Evolutionary conservation across 2,797 vertebrate genomes (phyloP), one percentile per base, ranked within the genome.

Genomic region (Pelochelys cantorii): DNA sequence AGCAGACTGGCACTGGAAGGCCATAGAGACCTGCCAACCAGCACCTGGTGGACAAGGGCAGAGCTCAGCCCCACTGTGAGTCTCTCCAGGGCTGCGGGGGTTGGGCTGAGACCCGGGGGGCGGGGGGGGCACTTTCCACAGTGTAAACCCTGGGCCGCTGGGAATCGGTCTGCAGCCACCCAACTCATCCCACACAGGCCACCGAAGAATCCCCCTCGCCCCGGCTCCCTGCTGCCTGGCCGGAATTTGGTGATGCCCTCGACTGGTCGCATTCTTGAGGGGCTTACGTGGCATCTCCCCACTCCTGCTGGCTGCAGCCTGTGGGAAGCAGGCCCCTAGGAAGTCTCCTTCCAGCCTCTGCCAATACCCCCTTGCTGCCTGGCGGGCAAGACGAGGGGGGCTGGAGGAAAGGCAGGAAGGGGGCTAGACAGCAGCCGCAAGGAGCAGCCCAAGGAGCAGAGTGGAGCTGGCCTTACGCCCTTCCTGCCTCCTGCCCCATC

Each of bases 251-350:
- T 42, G 42, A 42, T 42, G 42, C 42, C 42, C 42, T 42, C 42
- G 42, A 42, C 42, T 7, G 74, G 15, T 23, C 2, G 13, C 34
- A 56, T 25, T 80, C 62, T 2, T 0, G 3, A 55, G 11, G 78
- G 57, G 18, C 56, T 42, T 13, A 25, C 53, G 1, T 37, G 3
- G 86, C 27, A 1, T 75, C 18, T 25, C 31, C 80, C 23, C 11
- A 27, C 52, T 0, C 0, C 11, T 2, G 84, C 42, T 23, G 10
- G 10, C n/a, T 4, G 48, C 78, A n/a, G 57, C 59, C 5, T 13
- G 48, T 65, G 27, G 37, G 79, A 62, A 1, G 0, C 0, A 1
- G 34, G 54, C 5, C 15, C n/a, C 77, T 34, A 22, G 37, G n/a
- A 71, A 37, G 11, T 22, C n/a, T 71, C 65, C n/a, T 10, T 37